These are phyloP conservation scores for Microplitis mediator DNA, from an alignment of 1,140 invertebrate species.

Conservation along the genomic window DNA sequence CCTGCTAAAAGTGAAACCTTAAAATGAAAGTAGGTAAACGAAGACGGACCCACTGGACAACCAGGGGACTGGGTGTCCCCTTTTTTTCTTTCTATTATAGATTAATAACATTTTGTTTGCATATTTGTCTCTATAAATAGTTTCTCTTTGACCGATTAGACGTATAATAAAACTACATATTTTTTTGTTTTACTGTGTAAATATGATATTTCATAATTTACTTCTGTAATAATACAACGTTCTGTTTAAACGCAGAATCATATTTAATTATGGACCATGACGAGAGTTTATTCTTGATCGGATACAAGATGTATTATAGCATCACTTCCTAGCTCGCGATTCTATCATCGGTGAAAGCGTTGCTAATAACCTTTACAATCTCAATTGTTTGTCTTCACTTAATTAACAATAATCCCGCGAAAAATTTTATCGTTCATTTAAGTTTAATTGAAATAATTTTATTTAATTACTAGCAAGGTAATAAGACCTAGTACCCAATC, in stretches of 20 bases:
- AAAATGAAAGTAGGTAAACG: conserved; percentile 45
- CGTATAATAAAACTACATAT: too few relatives aligned
- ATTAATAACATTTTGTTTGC: not conserved
- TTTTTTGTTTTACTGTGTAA: too few relatives aligned
- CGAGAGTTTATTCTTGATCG: too few relatives aligned
- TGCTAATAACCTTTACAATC: conserved; percentile 1
- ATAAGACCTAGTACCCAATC: too few relatives aligned
- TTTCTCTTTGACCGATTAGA: too few relatives aligned
- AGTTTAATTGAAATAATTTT: not conserved
- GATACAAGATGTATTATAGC: not conserved
- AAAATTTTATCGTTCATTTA: not conserved
- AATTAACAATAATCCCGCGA: not conserved
- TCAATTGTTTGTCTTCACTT: not conserved
- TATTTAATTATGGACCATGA: too few relatives aligned
- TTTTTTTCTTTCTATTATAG: conserved; percentile 6
- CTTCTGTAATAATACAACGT: too few relatives aligned
- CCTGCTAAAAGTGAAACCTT: conserved; percentile 52
- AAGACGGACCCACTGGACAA: conserved; percentile 11
- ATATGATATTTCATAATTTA: too few relatives aligned
- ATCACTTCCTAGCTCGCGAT: not conserved
- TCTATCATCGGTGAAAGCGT: conserved; percentile 24
- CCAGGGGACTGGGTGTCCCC: not conserved
- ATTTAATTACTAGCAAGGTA: not conserved
- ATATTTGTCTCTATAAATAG: not conserved
- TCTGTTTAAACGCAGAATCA: too few relatives aligned